Percentiles rank a stretch among this genome's conserved stretches.
These are phyloP conservation scores for Ischnus inquisitorius DNA, from an alignment of 2,888 invertebrate species.

Conservation along the genomic window DNA sequence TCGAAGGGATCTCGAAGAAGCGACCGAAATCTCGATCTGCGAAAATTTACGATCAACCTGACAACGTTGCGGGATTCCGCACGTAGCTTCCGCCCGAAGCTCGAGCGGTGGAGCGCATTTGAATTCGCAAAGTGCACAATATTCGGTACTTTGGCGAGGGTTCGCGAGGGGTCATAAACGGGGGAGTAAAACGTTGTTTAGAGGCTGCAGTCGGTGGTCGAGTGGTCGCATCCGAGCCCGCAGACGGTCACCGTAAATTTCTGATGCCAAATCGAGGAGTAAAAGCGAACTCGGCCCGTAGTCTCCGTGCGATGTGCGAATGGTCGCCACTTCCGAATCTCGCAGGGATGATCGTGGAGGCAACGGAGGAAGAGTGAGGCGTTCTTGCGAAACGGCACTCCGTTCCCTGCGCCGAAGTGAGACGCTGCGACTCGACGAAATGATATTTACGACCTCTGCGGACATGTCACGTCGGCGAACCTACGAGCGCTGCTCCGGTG, in stretches of 20 bases:
- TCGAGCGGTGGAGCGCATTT: conserved; percentile 23
- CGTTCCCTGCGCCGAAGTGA: conserved; percentile 5
- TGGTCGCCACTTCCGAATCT: neutral
- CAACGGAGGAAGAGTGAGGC: neutral
- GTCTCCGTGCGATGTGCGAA: neutral
- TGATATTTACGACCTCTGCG: conserved; percentile 59
- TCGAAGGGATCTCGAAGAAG: neutral
- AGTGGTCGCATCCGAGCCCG: conserved; percentile 76
- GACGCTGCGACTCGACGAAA: conserved; percentile 31
- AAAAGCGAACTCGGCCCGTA: conserved; percentile 8
- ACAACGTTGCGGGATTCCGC: conserved; percentile 66
- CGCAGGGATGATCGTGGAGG: neutral
- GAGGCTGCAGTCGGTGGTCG: conserved; percentile 69
- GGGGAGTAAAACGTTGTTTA: conserved; percentile 22
- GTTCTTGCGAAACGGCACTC: neutral
- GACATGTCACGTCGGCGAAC: neutral
- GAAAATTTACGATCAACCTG: conserved; percentile 62
- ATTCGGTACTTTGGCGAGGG: conserved; percentile 38
- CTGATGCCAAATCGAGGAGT: conserved; percentile 15
- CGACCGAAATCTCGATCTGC: conserved; percentile 22
- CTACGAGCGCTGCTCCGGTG: conserved; percentile 7
- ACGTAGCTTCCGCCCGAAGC: conserved; percentile 25
- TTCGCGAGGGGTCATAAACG: conserved; percentile 54
- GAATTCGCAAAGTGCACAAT: conserved; percentile 67
- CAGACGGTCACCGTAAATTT: conserved; percentile 80